Evolutionary conservation across 2,797 vertebrate species (phyloP).

Genomic region (Pagetopsis macropterus): DNA sequence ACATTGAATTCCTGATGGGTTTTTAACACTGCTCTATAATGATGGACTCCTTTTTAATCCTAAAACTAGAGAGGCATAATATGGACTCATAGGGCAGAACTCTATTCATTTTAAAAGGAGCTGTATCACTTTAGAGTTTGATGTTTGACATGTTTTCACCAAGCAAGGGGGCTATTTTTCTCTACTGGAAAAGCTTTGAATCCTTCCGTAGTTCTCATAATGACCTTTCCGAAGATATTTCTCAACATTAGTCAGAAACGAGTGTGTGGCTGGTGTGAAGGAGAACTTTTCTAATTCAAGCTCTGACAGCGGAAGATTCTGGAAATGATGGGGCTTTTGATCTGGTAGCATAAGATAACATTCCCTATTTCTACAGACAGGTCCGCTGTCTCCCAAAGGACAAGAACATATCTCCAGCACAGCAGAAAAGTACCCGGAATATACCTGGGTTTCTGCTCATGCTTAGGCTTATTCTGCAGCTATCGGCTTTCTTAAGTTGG

Average conservation of each 20-base stretch:
- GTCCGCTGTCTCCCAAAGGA: constrained; percentile 64
- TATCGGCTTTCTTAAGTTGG: constrained; percentile 25
- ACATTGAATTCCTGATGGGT: constrained; percentile 26
- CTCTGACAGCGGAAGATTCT: constrained; percentile 56
- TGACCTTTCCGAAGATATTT: constrained; percentile 67
- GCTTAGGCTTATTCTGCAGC: constrained; percentile 29
- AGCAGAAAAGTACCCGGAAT: constrained; percentile 40
- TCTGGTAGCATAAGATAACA: constrained; percentile 74
- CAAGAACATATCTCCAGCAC: constrained; percentile 42
- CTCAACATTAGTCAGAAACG: constrained; percentile 48
- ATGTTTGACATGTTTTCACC: constrained; percentile 55
- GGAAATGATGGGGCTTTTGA: constrained; percentile 77
- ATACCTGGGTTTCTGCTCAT: constrained; percentile 33
- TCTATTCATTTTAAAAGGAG: constrained; percentile 50
- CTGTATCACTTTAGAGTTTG: constrained; percentile 41
- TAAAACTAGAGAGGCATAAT: constrained; percentile 31
- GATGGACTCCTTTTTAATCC: constrained; percentile 20
- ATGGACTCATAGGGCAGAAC: constrained; percentile 36
- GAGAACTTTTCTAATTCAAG: constrained; percentile 64
- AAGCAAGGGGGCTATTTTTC: constrained; percentile 21
- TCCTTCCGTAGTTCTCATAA: constrained; percentile 57
- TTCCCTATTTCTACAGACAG: constrained; percentile 67
- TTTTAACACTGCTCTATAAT: constrained; percentile 38
- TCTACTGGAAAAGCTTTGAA: constrained; percentile 39
- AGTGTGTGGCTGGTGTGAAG: constrained; percentile 54